phyloP scores from a whole-genome alignment of 2,797 vertebrate species.

The Periparus ater region DNA sequence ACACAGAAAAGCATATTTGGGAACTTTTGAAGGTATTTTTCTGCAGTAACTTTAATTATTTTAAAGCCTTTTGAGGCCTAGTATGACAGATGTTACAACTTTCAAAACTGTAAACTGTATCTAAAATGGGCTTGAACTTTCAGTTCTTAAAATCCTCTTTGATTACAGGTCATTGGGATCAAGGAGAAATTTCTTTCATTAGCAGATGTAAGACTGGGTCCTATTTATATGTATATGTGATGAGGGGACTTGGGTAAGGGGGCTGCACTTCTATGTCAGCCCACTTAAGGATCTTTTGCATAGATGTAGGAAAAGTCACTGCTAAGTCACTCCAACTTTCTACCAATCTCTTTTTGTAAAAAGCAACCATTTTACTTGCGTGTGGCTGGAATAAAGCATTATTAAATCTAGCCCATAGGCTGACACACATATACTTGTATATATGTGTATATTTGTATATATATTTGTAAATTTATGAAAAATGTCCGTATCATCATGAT shows the following conservation, averaged over 20 bases:
- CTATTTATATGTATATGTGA: neutral
- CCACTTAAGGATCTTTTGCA: neutral
- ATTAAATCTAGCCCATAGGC: neutral
- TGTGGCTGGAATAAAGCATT: neutral
- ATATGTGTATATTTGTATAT: slow-evolving; percentile 55
- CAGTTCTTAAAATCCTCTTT: neutral
- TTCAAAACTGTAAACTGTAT: neutral
- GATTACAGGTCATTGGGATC: neutral
- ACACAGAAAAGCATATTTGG: neutral
- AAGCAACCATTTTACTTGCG: neutral
- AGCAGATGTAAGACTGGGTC: neutral
- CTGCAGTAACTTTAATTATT: neutral
- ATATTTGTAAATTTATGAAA: slow-evolving; percentile 64
- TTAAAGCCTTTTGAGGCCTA: neutral
- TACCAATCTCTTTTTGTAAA: neutral
- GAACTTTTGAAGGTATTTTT: neutral
- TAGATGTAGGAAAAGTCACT: neutral
- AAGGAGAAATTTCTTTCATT: neutral
- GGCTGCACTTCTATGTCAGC: neutral
- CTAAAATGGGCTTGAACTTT: neutral
- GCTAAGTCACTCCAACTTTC: neutral
- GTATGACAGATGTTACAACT: neutral
- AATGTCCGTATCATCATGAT: slow-evolving; percentile 22
- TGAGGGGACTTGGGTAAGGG: neutral
- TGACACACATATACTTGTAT: slow-evolving; percentile 17